phyloP scores from a whole-genome alignment of 2,113 vertebrate genomes.

The Datnioides undecimradiatus region DNA sequence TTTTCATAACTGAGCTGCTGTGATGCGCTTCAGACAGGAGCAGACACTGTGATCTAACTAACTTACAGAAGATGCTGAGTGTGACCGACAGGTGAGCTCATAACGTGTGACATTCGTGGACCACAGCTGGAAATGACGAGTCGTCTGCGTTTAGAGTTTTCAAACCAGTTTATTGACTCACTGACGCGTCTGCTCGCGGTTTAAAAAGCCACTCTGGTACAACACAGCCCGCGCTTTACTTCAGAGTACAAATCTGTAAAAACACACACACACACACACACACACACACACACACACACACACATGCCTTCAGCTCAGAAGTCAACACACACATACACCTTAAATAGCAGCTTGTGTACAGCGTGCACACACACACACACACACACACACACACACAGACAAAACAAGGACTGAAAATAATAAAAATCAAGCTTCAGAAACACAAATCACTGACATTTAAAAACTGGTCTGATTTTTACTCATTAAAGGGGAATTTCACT shows the following conservation, averaged over 20 bases:
- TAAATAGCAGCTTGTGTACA: constrained; percentile 55
- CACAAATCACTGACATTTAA: background rate
- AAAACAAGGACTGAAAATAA: background rate
- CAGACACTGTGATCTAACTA: too few species aligned
- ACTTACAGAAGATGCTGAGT: too few species aligned
- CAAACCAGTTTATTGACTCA: constrained; percentile 49
- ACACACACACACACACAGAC: background rate
- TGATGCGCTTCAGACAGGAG: too few species aligned
- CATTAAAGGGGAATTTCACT: constrained; percentile 15
- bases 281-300: constrained; percentile 11
- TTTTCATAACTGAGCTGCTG: too few species aligned
- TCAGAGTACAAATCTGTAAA: constrained; percentile 57
- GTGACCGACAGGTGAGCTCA: too few species aligned
- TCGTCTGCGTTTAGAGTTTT: background rate
- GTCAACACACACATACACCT: constrained; percentile 4
- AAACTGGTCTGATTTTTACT: background rate
- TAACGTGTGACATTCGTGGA: too few species aligned
- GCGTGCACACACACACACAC: background rate
- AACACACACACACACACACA: constrained; percentile 31
- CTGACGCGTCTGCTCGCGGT: background rate
- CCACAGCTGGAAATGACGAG: background rate
- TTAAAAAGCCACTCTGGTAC: constrained; percentile 35
- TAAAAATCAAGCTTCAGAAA: background rate
- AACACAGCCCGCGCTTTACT: constrained; percentile 43
- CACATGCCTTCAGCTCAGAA: background rate